These are phyloP conservation scores for Halocynthia roretzi DNA, from an alignment of 23 tunicate species.

Conservation along the genomic window DNA sequence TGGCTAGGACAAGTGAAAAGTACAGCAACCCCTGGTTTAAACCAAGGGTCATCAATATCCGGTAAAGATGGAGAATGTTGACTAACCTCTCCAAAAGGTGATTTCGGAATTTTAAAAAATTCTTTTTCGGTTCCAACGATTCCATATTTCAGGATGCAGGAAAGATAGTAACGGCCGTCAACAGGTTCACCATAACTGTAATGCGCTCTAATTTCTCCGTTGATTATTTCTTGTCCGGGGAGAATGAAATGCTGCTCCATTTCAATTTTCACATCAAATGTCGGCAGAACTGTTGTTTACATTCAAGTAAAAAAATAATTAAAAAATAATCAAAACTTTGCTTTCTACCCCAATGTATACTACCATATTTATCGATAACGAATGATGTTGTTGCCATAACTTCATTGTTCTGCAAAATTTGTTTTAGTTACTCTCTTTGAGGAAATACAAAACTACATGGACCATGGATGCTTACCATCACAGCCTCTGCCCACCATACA, in stretches of 20 bases:
- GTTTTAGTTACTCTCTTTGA: not conserved
- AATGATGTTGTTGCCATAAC: conserved; percentile 4
- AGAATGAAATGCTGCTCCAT: conserved; percentile 25
- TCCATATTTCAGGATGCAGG: conserved; percentile 14
- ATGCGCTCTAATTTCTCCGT: conserved; percentile 15
- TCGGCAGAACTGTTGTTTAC: conserved; percentile 34
- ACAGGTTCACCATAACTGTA: conserved; percentile 65
- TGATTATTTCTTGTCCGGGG: conserved; percentile 1
- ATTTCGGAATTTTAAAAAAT: conserved; percentile 24
- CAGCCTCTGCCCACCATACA: conserved; percentile 19
- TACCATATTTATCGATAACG: conserved; percentile 22
- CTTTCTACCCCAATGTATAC: not conserved
- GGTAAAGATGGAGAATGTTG: no score
- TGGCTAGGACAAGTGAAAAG: no score
- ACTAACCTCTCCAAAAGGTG: no score
- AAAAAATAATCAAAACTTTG: not conserved
- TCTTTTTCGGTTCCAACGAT: conserved; percentile 8
- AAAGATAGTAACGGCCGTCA: conserved; percentile 30
- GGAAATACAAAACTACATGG: not conserved
- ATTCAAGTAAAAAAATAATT: not conserved
- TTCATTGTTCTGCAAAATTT: not conserved
- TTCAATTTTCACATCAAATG: conserved; percentile 39
- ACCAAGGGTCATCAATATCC: no score
- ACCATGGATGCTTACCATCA: not conserved
- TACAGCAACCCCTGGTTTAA: no score